These are phyloP conservation scores for Uropsilus gracilis DNA, from an alignment of 2,113 vertebrate species.

Conservation along the genomic window DNA sequence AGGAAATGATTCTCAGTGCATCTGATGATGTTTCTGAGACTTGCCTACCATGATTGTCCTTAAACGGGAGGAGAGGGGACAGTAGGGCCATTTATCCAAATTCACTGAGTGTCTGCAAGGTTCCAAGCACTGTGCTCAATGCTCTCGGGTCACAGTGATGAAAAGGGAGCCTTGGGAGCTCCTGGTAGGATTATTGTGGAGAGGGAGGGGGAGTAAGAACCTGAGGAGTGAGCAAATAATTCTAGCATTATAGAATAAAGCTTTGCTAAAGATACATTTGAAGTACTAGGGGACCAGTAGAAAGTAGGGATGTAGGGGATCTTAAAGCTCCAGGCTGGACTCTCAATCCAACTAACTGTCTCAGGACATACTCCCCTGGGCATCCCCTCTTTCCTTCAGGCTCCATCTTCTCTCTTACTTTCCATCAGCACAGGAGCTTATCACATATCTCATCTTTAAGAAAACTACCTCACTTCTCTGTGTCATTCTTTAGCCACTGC, in stretches of 20 bases:
- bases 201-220: rapidly evolving
- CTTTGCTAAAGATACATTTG: background rate
- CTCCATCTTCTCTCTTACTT: background rate
- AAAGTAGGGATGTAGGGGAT: background rate
- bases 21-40: background rate
- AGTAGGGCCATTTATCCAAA: background rate
- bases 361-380: background rate
- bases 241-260: background rate
- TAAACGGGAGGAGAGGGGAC: background rate
- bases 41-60: background rate
- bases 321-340: background rate
- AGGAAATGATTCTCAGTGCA: background rate
- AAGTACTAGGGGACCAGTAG: background rate
- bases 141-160: background rate
- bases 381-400: too few relatives aligned
- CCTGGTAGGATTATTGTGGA: background rate
- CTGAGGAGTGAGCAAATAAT: background rate
- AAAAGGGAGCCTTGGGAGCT: background rate
- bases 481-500: background rate
- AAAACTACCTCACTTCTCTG: background rate
- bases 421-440: background rate
- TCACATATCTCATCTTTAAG: background rate
- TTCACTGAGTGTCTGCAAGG: background rate
- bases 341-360: background rate
- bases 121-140: background rate